Evolutionary conservation across 1,140 invertebrate species (phyloP), one percentile per base, ranked within the genome.

Genomic region (Aphaenogaster floridana): DNA sequence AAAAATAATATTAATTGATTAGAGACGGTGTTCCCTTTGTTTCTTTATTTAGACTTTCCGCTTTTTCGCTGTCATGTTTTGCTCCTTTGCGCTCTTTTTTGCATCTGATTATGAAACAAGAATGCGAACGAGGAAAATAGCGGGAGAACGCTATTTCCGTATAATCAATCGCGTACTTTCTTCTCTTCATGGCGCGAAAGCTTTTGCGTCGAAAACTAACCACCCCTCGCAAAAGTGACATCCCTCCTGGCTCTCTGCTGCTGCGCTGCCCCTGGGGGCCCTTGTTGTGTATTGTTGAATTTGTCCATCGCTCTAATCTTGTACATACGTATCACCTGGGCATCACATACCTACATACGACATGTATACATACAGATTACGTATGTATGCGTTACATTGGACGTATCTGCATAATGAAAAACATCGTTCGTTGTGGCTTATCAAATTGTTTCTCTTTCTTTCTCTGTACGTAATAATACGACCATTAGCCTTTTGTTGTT

Each of bases 221-320:
- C 61, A 86, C 61, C 83, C 80, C 87, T 80, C 57, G 52, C 39
- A 80, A 83, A 86, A 77, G 80, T 48, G 39, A 77, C 34, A 72
- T 50, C 45, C 86, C 86, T 59, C 88, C 59, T 64, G 63, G 88
- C 84, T 91, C 90, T 88, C 88, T 92, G 91, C 91, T 91, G 88
- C 77, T 93, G 83, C 69, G 88, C 48, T 42, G 64, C 92, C 92
- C 91, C 87, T 91, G 93, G 93, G 92, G 94, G 87, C 85, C 89
- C 94, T 95, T 94, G 94, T 95, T 95, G 94, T 94, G 94, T 95
- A 94, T 95, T 95, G 93, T 93, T 92, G 79, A 91, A 90, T 92
- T 91, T 90, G 86, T 91, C 76, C 89, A 86, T 92, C 63, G 83
- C 87, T 92, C 86, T 92, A 54, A 91, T 91, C 83, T 88, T 88